phyloP scores from a whole-genome alignment of 2,113 vertebrate species.

The Cyphomyrus discorhynchus region DNA sequence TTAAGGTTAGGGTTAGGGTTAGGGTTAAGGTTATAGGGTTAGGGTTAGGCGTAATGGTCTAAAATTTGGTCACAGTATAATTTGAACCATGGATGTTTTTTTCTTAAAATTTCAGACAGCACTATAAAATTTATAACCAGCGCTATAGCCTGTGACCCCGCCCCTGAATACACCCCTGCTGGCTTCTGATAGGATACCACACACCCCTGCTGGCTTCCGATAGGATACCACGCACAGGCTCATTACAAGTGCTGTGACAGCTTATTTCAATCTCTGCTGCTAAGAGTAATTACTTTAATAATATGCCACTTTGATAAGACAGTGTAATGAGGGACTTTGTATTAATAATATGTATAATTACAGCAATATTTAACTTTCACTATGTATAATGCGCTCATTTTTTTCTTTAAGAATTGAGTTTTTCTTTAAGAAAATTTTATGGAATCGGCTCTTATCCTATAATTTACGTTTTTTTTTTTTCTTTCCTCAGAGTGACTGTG shows the following conservation, averaged over 20 bases:
- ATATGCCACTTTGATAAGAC: neutral
- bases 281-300: neutral
- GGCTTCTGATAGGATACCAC: neutral
- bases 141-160: neutral
- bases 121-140: no score
- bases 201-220: neutral
- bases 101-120: no score
- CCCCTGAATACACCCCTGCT: neutral
- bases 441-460: neutral
- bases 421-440: neutral
- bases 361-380: neutral
- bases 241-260: neutral
- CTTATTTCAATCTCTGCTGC: neutral
- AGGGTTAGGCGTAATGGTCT: no score
- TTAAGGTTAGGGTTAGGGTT: no score
- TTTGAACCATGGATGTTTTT: no score
- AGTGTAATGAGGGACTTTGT: neutral
- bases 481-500: no score
- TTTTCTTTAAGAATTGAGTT: neutral
- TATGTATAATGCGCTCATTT: neutral
- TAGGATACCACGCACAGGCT: neutral
- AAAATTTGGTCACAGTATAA: no score
- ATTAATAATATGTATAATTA: neutral
- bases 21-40: no score
- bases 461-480: no score